Evolutionary conservation across 2,797 vertebrate species (phyloP).

Genomic region (Semotilus atromaculatus): DNA sequence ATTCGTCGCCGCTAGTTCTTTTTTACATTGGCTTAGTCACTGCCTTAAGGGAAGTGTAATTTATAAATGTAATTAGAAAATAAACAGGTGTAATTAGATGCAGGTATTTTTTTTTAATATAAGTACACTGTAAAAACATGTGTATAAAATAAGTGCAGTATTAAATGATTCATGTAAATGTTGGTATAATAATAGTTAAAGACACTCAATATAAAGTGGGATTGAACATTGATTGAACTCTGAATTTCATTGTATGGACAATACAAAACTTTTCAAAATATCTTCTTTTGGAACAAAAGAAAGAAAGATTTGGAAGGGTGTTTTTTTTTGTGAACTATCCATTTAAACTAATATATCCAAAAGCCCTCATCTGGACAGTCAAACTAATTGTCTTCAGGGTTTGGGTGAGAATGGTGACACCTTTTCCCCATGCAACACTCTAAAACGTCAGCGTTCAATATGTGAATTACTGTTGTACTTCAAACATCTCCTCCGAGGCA

Average conservation of each 20-base stretch:
- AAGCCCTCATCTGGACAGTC: neutral
- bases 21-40: neutral
- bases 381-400: neutral
- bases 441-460: constrained; percentile 38
- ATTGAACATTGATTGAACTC: neutral
- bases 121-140: neutral
- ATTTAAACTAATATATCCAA: neutral
- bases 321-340: neutral
- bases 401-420: constrained; percentile 6
- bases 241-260: neutral
- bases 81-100: neutral
- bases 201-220: too few species aligned
- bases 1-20: neutral
- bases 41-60: neutral
- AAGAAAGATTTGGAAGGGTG: neutral
- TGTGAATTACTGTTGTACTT: constrained; percentile 58
- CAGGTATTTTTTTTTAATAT: neutral
- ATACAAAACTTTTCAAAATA: neutral
- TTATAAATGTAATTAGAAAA: neutral
- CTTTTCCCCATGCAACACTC: neutral
- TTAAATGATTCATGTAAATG: neutral
- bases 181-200: neutral
- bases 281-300: neutral
- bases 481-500: constrained; percentile 57
- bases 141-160: neutral